phyloP scores from a whole-genome alignment of 2,113 vertebrate genomes.

The Pteropus alecto region DNA sequence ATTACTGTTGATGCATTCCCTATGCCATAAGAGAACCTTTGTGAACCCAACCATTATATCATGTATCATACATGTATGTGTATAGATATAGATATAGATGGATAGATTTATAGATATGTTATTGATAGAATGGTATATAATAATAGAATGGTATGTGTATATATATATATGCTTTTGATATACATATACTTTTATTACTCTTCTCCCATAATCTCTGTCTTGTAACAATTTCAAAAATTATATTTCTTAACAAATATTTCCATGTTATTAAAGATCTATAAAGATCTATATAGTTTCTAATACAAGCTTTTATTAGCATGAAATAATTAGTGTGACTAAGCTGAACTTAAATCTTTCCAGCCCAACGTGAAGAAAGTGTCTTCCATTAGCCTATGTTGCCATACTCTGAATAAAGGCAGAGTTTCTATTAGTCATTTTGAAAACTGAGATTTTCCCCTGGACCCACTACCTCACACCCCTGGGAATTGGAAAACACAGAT shows the following conservation, averaged over 20 bases:
- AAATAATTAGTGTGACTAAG: background rate
- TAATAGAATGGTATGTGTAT: no score
- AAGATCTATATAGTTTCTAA: background rate
- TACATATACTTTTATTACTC: background rate
- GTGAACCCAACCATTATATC: background rate
- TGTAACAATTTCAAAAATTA: conserved; percentile 8
- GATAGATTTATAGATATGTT: background rate
- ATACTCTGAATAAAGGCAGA: background rate
- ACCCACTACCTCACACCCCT: no score
- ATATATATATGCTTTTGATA: background rate
- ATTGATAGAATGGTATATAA: no score
- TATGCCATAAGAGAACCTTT: background rate
- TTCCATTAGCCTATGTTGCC: background rate
- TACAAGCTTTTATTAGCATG: background rate
- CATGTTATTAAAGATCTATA: background rate
- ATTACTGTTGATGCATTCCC: no score
- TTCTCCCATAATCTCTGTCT: background rate
- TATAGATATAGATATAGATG: no score
- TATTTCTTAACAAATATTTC: background rate
- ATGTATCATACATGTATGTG: no score
- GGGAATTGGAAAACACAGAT: background rate
- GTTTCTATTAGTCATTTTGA: background rate
- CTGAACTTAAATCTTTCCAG: background rate
- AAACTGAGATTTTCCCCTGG: background rate
- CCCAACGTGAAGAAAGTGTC: background rate